Base-by-base conservation (phyloP, 2,113 vertebrate species). In the Anoura caudifer region DNA sequence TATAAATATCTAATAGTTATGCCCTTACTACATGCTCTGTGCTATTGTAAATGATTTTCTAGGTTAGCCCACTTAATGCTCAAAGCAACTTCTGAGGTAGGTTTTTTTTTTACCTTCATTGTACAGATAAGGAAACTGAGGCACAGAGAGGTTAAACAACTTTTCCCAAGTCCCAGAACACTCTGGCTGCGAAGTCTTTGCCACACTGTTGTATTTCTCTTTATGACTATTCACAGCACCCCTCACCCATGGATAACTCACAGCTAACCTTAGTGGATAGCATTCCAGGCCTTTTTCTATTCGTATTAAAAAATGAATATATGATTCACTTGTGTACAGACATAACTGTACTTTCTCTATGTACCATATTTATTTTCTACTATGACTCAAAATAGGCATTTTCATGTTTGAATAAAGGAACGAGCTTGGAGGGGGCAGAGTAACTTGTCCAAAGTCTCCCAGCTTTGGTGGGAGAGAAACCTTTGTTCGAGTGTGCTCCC, bases 371-470 rank as follows among this genome's bases (percentile, higher is more conserved):
- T 87, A 41, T 69, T 80, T 95, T 61, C 52, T 47, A 28, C 16
- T n/a, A 26, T 63, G 45, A 69, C 36, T 94, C 67, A 54, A 72
- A 45, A 72, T n/a, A 8, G 17, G 14, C 2, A 50, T 61, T 94
- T 87, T 52, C 11, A 56, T 54, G 81, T 93, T 38, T 41, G 36
- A 81, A 54, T 63, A 67, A 81, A 72, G 56, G 81, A 96, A 83
- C 3, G 79, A 97, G 65, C 47, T 75, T n/a, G 33, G 43, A 87
- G 63, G 10, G 7, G 45, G 14, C 70, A 38, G 17, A 75, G 26
- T 22, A 31, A 54, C 20, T 92, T 80, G 22, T 20, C 28, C 36
- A 33, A 81, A 47, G 76, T 50, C 52, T 82, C 59, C 61, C 3
- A 26, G 13, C 14, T n/a, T 87, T 43, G 38, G 14, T 45, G 31